Conservation (phyloP, 2,888 invertebrate genomes). For the Anorthoa munda region DNA sequence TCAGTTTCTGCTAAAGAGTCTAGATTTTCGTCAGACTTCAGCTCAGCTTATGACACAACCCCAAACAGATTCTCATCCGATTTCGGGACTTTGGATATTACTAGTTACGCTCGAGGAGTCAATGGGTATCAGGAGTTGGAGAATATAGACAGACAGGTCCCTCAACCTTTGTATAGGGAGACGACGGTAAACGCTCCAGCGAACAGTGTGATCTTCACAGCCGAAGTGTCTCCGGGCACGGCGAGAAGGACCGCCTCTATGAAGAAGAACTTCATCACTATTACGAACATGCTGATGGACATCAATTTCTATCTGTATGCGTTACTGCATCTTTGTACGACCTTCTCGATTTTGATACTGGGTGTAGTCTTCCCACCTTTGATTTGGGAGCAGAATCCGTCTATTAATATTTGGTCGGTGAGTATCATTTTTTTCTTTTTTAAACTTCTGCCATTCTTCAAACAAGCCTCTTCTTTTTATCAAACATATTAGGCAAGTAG, state of each 20-base stretch:
- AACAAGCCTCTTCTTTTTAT: neutral
- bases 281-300: constrained; percentile 84
- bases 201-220: constrained; percentile 79
- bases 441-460: neutral
- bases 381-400: constrained; percentile 86
- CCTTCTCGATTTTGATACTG: constrained; percentile 89
- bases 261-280: constrained; percentile 86
- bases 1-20: constrained; percentile 62
- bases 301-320: constrained; percentile 91
- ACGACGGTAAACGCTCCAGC: constrained; percentile 88
- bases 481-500: too few species aligned
- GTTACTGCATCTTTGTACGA: constrained; percentile 88
- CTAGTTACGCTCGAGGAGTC: constrained; percentile 76
- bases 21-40: constrained; percentile 83
- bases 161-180: constrained; percentile 90
- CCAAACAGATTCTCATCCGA: constrained; percentile 72
- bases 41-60: constrained; percentile 72
- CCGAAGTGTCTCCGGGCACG: constrained; percentile 83
- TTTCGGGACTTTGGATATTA: constrained; percentile 76
- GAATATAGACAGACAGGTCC: constrained; percentile 84
- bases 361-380: constrained; percentile 90
- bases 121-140: constrained; percentile 85
- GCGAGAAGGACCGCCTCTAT: constrained; percentile 85
- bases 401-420: constrained; percentile 86
- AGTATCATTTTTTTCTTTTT: constrained; percentile 63